Percentiles rank a stretch among this genome's conserved stretches.
phyloP scores from a whole-genome alignment of 2,888 invertebrate genomes.

The Eupithecia insigniata region DNA sequence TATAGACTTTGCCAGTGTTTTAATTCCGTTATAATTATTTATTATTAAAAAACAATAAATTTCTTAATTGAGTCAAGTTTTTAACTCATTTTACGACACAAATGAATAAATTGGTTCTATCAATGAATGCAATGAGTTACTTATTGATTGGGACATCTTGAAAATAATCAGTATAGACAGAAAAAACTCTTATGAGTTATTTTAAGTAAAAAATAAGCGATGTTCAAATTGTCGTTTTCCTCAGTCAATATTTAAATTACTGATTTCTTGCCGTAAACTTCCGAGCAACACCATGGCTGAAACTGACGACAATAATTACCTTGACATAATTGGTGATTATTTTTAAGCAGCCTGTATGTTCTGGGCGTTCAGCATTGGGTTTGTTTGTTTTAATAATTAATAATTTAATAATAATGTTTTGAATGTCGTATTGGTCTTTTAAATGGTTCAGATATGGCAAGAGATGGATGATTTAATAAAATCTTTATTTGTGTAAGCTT shows the following conservation, averaged over 20 bases:
- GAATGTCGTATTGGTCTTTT: neutral
- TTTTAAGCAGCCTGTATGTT: neutral
- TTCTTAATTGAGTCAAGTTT: neutral
- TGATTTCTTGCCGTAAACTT: slow-evolving; percentile 15
- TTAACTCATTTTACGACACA: neutral
- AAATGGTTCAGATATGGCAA: neutral
- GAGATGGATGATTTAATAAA: neutral
- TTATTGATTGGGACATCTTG: neutral
- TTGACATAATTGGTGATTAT: neutral
- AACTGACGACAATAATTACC: neutral
- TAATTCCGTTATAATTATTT: neutral
- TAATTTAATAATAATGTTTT: neutral
- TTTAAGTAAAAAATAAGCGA: neutral
- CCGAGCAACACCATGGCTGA: neutral
- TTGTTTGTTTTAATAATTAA: neutral
- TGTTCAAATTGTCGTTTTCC: slow-evolving; percentile 17
- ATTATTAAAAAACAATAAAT: neutral
- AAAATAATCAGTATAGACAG: neutral
- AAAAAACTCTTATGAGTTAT: neutral
- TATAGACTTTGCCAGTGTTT: too few relatives aligned
- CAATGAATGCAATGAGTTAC: neutral
- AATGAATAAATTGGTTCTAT: neutral
- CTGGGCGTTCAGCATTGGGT: neutral
- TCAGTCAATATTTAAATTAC: slow-evolving; percentile 33
- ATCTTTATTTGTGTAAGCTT: neutral